A percentile compares a stretch with the other conserved stretches of the same genome.
These are phyloP conservation scores for Sebastes hubbsi DNA, from an alignment of 2,797 vertebrate species.

Conservation along the genomic window DNA sequence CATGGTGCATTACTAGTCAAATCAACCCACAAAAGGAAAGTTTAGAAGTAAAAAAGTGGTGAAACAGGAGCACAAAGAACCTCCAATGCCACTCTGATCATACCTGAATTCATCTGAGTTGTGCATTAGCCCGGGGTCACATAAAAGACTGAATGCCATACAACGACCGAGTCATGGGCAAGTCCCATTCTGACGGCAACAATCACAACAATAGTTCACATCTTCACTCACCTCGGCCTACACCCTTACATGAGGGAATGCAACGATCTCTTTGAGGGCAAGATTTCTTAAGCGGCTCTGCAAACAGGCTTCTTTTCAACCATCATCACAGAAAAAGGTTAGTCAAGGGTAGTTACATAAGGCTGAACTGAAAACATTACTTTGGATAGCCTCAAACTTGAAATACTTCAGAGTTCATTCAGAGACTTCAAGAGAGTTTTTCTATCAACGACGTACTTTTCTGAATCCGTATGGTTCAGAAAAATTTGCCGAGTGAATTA, in stretches of 20 bases:
- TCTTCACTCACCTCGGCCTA: conserved; percentile 1
- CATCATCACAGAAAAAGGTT: conserved; percentile 25
- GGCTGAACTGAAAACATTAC: conserved; percentile 32
- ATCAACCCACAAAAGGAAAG: not conserved
- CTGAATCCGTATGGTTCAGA: not conserved
- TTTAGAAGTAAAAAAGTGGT: not conserved
- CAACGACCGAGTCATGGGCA: not conserved
- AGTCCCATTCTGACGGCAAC: conserved; percentile 8
- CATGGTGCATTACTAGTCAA: not conserved
- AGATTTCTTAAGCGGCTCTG: conserved; percentile 22
- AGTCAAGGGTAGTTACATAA: conserved; percentile 54
- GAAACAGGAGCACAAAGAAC: not conserved
- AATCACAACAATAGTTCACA: not conserved
- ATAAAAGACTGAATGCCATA: conserved; percentile 15
- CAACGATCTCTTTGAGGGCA: conserved; percentile 24
- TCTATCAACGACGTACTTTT: conserved; percentile 14
- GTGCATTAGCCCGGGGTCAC: conserved; percentile 9
- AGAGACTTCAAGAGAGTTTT: conserved; percentile 11
- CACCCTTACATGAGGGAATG: conserved; percentile 20
- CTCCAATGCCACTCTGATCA: not conserved
- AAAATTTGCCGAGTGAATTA: not conserved
- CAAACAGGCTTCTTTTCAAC: conserved; percentile 35
- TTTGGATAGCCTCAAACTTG: not conserved
- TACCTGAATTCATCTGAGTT: not conserved
- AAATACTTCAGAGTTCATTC: conserved; percentile 32